These are phyloP conservation scores for Boulengeromyrus knoepffleri DNA, from an alignment of 2,113 vertebrate genomes.

Conservation along the genomic window DNA sequence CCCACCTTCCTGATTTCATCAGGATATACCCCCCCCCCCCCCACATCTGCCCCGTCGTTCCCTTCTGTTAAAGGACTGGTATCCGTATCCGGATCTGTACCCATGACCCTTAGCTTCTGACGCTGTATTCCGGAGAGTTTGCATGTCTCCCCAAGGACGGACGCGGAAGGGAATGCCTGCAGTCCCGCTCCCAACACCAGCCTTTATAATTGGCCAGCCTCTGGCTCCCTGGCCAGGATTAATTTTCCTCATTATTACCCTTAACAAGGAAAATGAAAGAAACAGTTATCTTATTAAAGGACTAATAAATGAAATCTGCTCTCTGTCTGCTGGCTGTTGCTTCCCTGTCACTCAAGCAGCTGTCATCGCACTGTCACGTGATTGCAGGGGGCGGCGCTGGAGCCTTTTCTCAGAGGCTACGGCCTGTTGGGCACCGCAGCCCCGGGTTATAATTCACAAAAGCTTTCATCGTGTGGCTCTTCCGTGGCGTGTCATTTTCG, in stretches of 20 bases:
- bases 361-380: constrained; percentile 3
- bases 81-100: constrained; percentile 33
- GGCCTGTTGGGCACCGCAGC: background rate
- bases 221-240: constrained; percentile 53
- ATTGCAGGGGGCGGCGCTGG: background rate
- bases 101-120: constrained; percentile 55
- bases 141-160: constrained; percentile 55
- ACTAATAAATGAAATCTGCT: constrained; percentile 64
- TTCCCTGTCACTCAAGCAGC: constrained; percentile 48
- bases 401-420: background rate
- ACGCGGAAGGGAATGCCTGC: constrained; percentile 43
- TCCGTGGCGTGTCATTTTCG: background rate
- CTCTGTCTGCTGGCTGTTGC: constrained; percentile 65
- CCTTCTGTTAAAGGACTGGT: constrained; percentile 43
- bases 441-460: background rate
- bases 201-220: constrained; percentile 62
- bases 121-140: constrained; percentile 60
- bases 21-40: constrained; percentile 42
- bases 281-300: constrained; percentile 68
- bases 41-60: constrained; percentile 45
- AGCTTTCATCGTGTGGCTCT: background rate
- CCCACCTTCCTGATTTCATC: constrained; percentile 24
- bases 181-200: constrained; percentile 51
- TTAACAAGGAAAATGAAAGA: constrained; percentile 59
- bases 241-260: constrained; percentile 48